Evolutionary conservation across 2,888 invertebrate species (phyloP), one percentile per base, ranked within the genome.

Genomic region (Xestobium rufovillosum): DNA sequence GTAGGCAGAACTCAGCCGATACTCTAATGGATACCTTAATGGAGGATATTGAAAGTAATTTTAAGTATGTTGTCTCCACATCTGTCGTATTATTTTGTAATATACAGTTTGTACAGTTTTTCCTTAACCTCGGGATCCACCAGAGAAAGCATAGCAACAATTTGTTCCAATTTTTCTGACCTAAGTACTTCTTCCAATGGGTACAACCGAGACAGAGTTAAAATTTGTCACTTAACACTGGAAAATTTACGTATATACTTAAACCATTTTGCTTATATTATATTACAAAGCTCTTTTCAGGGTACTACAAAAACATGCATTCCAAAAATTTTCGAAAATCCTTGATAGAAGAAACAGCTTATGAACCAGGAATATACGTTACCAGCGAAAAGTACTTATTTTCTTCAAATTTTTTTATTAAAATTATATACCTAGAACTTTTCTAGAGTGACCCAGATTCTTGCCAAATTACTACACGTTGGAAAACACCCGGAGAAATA

Each of bases 391-490:
- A 52, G 60, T 60, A 43, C 41, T 6, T 19, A 8, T 19, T 19
- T 6, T n/a, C 6, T 19, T 3, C 14, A 25, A n/a, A 4, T 16
- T n/a, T 16, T 14, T 16, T 25, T 25, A 25, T 10, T 19, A 30
- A 6, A 26, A 36, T 6, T 30, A 33, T 6, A 19, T 19, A 19
- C 6, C n/a, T 19, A n/a, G 23, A 8, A 29, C 16, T 38, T 36
- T 52, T 54, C 37, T 38, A 62, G 63, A 39, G 52, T 64, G 6
- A 53, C 59, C 4, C 51, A 53, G 48, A 54, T 62, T 41, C 42
- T 65, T 25, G 58, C 57, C 0, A 55, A 57, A 42, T 39, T 63
- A 9, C 44, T 65, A 9, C 52, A 60, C 31, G 56, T 65, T 14
- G 62, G 62, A 8, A 37, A 47, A 31, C 53, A 56, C 26, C 55